Conservation (phyloP, 2,888 invertebrate species). For the Gandaritis pyraliata region DNA sequence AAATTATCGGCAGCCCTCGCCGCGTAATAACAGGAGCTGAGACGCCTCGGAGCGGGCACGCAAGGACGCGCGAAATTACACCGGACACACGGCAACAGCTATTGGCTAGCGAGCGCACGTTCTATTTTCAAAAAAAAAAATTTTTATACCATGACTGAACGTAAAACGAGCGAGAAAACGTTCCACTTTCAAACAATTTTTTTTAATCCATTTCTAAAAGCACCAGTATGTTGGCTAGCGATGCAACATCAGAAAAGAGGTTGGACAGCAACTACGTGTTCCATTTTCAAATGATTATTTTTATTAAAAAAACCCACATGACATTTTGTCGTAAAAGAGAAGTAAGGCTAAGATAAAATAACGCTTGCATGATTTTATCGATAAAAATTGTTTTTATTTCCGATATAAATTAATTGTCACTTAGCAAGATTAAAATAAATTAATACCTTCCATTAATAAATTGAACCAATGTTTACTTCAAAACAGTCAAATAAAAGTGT, state of each 20-base stretch:
- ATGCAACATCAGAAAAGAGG: too few relatives aligned
- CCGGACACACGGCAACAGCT: conserved; percentile 52
- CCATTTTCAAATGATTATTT: not conserved
- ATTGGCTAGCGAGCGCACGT: conserved; percentile 27
- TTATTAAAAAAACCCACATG: too few relatives aligned
- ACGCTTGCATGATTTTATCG: not conserved
- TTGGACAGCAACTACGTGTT: too few relatives aligned
- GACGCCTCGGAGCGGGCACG: conserved; percentile 57
- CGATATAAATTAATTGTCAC: not conserved
- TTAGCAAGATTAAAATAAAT: not conserved
- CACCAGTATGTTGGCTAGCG: too few relatives aligned
- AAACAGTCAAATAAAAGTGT: too few relatives aligned
- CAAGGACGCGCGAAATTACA: conserved; percentile 70
- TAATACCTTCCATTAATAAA: too few relatives aligned
- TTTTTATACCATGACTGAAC: not conserved
- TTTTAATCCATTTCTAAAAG: too few relatives aligned
- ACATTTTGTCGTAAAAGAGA: too few relatives aligned
- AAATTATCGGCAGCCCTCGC: conserved; percentile 73
- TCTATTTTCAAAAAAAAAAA: conserved; percentile 5
- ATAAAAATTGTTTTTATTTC: not conserved
- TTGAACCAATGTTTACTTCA: too few relatives aligned
- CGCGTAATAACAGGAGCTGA: conserved; percentile 74
- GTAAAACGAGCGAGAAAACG: too few relatives aligned
- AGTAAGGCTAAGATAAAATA: too few relatives aligned
- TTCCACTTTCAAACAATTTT: too few relatives aligned